Conservation (phyloP, 35 echinoderm and acorn worm genomes). For the Antedon bifida region DNA sequence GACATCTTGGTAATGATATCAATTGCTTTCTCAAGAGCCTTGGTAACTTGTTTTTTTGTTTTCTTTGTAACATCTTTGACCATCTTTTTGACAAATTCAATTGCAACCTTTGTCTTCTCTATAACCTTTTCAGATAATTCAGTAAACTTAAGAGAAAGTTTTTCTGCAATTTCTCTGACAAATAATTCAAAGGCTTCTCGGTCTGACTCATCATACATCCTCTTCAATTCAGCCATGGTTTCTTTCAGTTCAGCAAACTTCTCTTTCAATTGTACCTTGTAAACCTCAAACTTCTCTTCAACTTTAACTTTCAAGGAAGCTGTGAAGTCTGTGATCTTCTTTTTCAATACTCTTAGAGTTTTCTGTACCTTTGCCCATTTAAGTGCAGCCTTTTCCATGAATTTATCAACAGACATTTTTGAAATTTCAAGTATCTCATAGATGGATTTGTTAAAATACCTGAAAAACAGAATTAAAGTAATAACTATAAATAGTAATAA, state of each 20-base stretch:
- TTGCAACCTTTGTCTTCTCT: no score
- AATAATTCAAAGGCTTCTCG: no score
- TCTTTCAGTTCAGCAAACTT: not conserved
- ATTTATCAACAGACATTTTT: not conserved
- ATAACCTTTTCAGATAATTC: no score
- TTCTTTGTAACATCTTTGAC: no score
- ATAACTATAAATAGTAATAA: not conserved
- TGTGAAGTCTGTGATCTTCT: not conserved
- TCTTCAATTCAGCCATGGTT: no score
- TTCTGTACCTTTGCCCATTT: not conserved
- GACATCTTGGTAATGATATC: constrained; percentile 15
- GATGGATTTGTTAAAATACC: not conserved
- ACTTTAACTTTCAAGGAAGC: not conserved
- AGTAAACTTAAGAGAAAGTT: no score
- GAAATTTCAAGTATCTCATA: not conserved
- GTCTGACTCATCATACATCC: no score
- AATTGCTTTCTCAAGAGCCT: not conserved
- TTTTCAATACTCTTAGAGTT: not conserved
- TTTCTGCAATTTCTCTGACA: no score
- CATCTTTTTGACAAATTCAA: no score
- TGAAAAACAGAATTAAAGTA: not conserved
- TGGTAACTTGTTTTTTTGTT: not conserved
- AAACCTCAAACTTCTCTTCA: not conserved
- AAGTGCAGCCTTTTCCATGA: no score
- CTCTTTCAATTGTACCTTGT: not conserved